Base-by-base conservation (phyloP, 1,140 invertebrate species). In the Galleria mellonella region DNA sequence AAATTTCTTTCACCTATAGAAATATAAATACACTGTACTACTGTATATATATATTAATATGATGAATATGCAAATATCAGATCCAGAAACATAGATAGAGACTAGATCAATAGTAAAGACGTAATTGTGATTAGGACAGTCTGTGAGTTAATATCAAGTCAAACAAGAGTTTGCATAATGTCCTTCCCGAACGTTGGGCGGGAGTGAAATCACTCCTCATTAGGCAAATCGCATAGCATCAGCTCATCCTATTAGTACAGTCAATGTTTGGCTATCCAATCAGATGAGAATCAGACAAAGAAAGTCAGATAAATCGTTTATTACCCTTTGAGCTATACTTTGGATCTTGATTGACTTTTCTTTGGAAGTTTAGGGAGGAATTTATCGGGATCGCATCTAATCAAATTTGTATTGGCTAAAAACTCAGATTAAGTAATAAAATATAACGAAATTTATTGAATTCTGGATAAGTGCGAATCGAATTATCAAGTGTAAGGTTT, bases 111-210 rank as follows among this genome's bases (percentile, higher is more conserved):
- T 23, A 23, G 17, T 6, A 23, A 23, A 23, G n/a, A 3, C 6
- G 17, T 23, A 6, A 3, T 23, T 23, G 6, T 23, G 17, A 23
- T 23, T 23, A 23, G 17, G 17, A 23, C 17, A 23, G 17, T 23
- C 17, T 6, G 17, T 23, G 17, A 23, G 17, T 23, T 23, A 23
- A 23, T 23, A 23, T 23, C 17, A 23, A 83, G 64, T 72, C 69
- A 83, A 83, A 83, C 61, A 77, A 48, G 70, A 77, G 56, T 83
- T 73, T 71, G 76, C 72, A 83, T 83, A 83, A 81, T 77, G 75
- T 64, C 66, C 62, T 62, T 70, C 58, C 55, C 53, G 63, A 56
- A 59, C 66, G 55, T 56, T 56, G 43, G 33, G 36, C 47, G 55
- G 52, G 67, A 62, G 66, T 63, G 56, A 66, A 71, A 72, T 83